Evolutionary conservation across 2,113 vertebrate species (phyloP).

Genomic region (Corvus cornix): DNA sequence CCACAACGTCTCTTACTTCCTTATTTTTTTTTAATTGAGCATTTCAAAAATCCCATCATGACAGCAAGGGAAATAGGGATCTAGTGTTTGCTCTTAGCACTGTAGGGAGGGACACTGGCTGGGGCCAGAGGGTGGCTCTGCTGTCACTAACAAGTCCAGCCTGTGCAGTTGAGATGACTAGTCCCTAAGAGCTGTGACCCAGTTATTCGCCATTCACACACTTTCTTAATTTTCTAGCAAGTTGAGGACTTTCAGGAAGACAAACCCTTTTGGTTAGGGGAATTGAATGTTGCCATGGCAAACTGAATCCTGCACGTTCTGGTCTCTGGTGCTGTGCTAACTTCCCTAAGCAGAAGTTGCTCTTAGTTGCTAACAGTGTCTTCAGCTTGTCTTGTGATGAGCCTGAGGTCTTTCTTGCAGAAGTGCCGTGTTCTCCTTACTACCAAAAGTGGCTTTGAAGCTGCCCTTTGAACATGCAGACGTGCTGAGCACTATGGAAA

Average conservation of each 20-base stretch:
- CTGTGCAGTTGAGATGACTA: background rate
- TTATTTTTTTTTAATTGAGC: background rate
- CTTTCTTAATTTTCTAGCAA: background rate
- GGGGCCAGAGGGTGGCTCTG: background rate
- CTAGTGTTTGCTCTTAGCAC: background rate
- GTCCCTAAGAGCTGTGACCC: background rate
- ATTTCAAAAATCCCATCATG: background rate
- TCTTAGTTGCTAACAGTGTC: background rate
- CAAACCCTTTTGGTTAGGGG: background rate
- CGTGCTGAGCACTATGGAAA: constrained; percentile 43
- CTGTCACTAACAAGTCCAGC: background rate
- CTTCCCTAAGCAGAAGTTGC: background rate
- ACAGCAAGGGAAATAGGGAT: background rate
- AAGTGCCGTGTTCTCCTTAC: background rate
- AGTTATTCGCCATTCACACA: background rate
- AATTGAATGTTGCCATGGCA: background rate
- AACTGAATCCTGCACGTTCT: background rate
- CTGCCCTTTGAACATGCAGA: background rate
- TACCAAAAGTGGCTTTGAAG: constrained; percentile 22
- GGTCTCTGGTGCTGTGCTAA: background rate
- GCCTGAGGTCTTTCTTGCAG: background rate
- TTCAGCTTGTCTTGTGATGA: background rate
- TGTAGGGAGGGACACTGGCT: fast-evolving
- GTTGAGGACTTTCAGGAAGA: background rate
- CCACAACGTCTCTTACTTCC: background rate